Percentiles rank a stretch among this genome's conserved stretches.
These are phyloP conservation scores for Tetramorium parvispinum DNA, from an alignment of 1,140 invertebrate species.

Conservation along the genomic window DNA sequence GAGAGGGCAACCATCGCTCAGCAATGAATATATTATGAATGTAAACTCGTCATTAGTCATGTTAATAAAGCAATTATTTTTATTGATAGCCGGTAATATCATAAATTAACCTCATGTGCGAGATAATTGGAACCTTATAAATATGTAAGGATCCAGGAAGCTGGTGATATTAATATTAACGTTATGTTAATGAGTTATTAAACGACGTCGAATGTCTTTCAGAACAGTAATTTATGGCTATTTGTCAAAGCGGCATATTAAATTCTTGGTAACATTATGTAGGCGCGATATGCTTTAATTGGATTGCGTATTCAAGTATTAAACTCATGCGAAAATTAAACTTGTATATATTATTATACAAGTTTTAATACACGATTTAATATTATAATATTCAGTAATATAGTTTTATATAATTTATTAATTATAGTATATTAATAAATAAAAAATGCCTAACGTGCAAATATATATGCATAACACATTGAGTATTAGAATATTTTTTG, in stretches of 20 bases:
- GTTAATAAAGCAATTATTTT: constrained; percentile 81
- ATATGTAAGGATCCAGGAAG: constrained; percentile 71
- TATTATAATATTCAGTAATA: not conserved
- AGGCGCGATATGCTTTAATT: not conserved
- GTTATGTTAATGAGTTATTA: constrained; percentile 73
- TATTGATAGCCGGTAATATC: constrained; percentile 77
- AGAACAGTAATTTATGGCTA: constrained; percentile 31
- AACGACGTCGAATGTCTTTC: constrained; percentile 54
- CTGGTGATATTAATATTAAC: constrained; percentile 69
- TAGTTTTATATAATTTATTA: not conserved
- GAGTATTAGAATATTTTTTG: not conserved
- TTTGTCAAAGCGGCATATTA: not conserved
- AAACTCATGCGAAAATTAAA: not conserved
- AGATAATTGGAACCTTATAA: constrained; percentile 78
- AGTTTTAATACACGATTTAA: not conserved
- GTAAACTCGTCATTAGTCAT: constrained; percentile 75
- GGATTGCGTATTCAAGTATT: constrained; percentile 1
- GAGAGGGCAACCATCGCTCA: constrained; percentile 49
- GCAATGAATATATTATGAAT: constrained; percentile 72
- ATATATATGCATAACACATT: not conserved
- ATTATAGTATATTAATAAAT: too few species aligned
- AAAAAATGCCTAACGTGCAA: not conserved
- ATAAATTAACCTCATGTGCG: constrained; percentile 73
- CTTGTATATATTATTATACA: not conserved
- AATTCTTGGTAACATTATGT: constrained; percentile 16